Base-by-base conservation (phyloP, 2,888 invertebrate species). In the Clostera curtula region DNA sequence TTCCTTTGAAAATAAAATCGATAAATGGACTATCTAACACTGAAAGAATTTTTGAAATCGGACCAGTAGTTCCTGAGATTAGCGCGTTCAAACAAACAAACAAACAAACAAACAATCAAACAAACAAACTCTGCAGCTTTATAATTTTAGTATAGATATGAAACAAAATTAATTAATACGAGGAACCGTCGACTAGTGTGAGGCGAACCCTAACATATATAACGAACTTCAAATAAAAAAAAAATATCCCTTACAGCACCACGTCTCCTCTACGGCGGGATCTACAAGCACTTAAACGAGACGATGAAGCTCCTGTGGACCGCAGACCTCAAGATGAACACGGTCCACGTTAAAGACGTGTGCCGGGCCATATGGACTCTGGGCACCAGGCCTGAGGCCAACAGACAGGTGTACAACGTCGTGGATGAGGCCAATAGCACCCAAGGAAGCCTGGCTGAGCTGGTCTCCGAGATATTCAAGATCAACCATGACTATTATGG, bases 241-340 rank as follows among this genome's bases (percentile, higher is more conserved):
- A n/a, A n/a, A n/a, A 8, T 11, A 19, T 8, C 27, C 7, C 19
- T 22, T 27, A 7, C 71, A 94, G 94, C 92, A 36, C 95, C 95
- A 0, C 88, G 96, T 21, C 86, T 96, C 27, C 88, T 96, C 16
- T 90, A 94, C 53, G 96, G 95, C 31, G 93, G 92, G 18, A 90
- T 96, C 40, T 97, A 97, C 75, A 94, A 93, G 61, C 90, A 94
- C 59, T 83, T 96, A 14, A 89, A 90, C 17, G 95, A 96, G 73
- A 93, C 93, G 40, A 95, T 97, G 95, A 95, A 95, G 71, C 85
- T 97, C 16, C 82, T 96, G 11, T 97, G 96, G 96, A 93, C 92
- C 19, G 89, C 90, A 6, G 89, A 93, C 34, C 85, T 96, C 42
- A 90, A 89, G 58, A 87, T 95, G 80, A 94, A 96, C 74, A 97